Base-by-base conservation (phyloP, 1,140 invertebrate genomes). In the Heterodera schachtii region DNA sequence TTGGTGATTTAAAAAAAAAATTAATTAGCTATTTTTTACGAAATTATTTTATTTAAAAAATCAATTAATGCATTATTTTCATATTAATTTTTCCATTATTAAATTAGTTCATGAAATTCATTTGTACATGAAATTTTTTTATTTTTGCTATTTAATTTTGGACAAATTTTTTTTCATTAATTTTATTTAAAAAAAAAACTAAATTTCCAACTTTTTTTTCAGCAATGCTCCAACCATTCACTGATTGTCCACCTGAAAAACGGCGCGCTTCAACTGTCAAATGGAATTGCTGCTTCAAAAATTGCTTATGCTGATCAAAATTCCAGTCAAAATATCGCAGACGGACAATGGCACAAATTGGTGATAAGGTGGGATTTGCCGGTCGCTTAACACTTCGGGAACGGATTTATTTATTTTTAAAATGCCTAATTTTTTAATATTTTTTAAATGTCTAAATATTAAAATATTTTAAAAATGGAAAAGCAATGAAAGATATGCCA, bases 291-390 rank as follows among this genome's bases (percentile, higher is more conserved):
- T 52, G 49, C 0, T 6, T 11, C 84, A 73, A 75, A 11, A 43
- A 82, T 31, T 76, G 79, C n/a, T 47, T 71, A 69, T 31, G 82
- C n/a, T 80, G 84, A 73, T 19, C 83, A 43, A 71, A 44, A 81
- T n/a, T 85, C 73, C 47, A 31, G 44, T 13, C n/a, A 81, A 44
- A 71, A 67, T 41, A 80, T 88, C n/a, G 49, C 69, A 49, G 82
- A 86, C 75, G 86, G 86, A 44, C 70, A 79, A 76, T 87, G 86
- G 86, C 86, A 88, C 31, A n/a, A n/a, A 11, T 69, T 87, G 3
- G 31, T 44, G 43, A 9, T 79, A 21, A 64, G 57, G 57, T 64
- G 19, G 19, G 49, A 0, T 6, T 0, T 52, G 16, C 57, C 57
- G 19, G n/a, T n/a, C n/a, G n/a, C n/a, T n/a, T n/a, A n/a, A n/a